Evolutionary conservation across 2,888 invertebrate species (phyloP).

Genomic region (Chaetogeoica ovagalla): DNA sequence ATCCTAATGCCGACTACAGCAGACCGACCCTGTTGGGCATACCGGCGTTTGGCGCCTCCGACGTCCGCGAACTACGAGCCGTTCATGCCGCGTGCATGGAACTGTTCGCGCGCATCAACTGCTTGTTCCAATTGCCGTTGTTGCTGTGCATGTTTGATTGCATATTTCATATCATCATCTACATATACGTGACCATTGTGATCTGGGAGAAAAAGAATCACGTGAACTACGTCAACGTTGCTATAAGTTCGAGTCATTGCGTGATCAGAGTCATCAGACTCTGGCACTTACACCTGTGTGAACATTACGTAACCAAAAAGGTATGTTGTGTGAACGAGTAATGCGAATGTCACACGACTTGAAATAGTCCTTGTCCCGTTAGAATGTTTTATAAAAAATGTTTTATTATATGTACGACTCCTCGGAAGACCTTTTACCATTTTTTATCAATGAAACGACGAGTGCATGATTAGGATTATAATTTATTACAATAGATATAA

Average conservation of each 20-base stretch:
- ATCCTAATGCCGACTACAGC: not conserved
- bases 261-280: slow-evolving; percentile 4
- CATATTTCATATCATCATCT: slow-evolving; percentile 26
- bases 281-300: slow-evolving; percentile 31
- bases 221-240: slow-evolving; percentile 6
- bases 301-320: slow-evolving; percentile 35
- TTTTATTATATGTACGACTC: no score
- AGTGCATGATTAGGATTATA: no score
- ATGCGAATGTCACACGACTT: not conserved
- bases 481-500: no score
- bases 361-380: no score
- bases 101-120: slow-evolving; percentile 34
- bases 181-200: slow-evolving; percentile 31
- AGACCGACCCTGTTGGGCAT: slow-evolving; percentile 9
- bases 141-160: slow-evolving; percentile 35
- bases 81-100: slow-evolving; percentile 35
- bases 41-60: slow-evolving; percentile 30
- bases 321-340: not conserved
- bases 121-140: slow-evolving; percentile 27
- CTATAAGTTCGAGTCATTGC: slow-evolving; percentile 8
- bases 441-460: no score
- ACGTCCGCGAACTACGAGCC: slow-evolving; percentile 20
- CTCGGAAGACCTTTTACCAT: no score
- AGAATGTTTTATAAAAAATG: no score
- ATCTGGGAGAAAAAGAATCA: slow-evolving; percentile 31